Evolutionary conservation across 2,888 invertebrate genomes (phyloP).

Genomic region (Zhengitettix transpicula): DNA sequence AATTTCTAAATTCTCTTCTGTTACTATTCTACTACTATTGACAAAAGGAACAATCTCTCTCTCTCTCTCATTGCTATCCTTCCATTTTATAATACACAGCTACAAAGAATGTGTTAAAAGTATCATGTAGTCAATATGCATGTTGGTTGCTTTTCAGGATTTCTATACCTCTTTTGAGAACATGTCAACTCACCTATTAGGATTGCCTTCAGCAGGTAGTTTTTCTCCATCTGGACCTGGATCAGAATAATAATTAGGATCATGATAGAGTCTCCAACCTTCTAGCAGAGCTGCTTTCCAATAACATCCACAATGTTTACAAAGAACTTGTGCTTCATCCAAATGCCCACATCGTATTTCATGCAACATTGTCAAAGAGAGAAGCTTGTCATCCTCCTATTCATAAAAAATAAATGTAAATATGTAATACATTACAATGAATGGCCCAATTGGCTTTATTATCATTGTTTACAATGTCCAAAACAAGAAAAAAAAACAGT

Average conservation of each 20-base stretch:
- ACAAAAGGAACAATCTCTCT: too few species aligned
- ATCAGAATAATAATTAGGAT: constrained; percentile 53
- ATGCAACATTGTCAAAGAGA: constrained; percentile 35
- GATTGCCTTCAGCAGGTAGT: constrained; percentile 63
- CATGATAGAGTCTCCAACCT: constrained; percentile 79
- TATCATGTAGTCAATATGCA: background rate
- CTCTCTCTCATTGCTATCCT: too few species aligned
- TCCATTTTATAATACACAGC: too few species aligned
- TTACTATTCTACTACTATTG: too few species aligned
- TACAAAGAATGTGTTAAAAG: too few species aligned
- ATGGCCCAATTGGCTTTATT: background rate
- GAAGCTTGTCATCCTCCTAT: constrained; percentile 12
- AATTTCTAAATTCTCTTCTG: too few species aligned
- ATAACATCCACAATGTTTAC: constrained; percentile 72
- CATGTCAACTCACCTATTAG: constrained; percentile 39
- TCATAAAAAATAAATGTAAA: background rate
- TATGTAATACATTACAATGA: too few species aligned
- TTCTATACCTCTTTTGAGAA: background rate
- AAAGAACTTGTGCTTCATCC: constrained; percentile 67
- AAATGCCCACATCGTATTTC: constrained; percentile 75
- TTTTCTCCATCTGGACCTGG: constrained; percentile 20
- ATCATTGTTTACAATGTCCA: background rate
- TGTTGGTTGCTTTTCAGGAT: background rate
- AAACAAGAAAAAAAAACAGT: background rate
- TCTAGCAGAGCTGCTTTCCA: constrained; percentile 84